Evolutionary conservation across 1,140 invertebrate species (phyloP).

Genomic region (Wasmannia auropunctata): DNA sequence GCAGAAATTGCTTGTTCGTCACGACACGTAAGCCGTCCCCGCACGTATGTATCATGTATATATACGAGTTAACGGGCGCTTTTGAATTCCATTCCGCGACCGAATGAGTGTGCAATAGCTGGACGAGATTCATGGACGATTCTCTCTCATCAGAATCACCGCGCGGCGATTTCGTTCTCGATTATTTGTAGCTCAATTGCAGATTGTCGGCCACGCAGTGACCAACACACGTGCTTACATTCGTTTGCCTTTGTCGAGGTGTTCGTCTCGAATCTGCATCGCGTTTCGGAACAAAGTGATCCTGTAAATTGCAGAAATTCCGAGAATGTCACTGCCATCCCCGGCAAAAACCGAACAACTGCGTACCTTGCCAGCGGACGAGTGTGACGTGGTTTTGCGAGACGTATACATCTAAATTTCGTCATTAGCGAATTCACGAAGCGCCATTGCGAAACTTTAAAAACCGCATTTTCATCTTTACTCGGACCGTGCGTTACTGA

Average conservation of each 20-base stretch:
- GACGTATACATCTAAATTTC: neutral
- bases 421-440: constrained; percentile 8
- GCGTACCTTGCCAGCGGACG: neutral
- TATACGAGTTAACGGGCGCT: neutral
- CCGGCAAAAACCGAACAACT: constrained; percentile 11
- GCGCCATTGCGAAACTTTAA: neutral
- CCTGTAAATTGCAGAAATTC: constrained; percentile 28
- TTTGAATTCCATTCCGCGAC: constrained; percentile 11
- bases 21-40: neutral
- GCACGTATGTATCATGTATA: neutral
- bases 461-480: neutral
- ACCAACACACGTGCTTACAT: neutral
- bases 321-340: neutral
- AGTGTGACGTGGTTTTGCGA: neutral
- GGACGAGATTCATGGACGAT: neutral
- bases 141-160: neutral
- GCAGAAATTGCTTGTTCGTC: constrained; percentile 36
- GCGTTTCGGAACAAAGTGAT: constrained; percentile 23
- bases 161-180: neutral
- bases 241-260: neutral
- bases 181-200: constrained; percentile 17
- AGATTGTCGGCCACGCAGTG: neutral
- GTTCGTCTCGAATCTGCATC: neutral
- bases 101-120: constrained; percentile 39
- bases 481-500: neutral